phyloP scores from a whole-genome alignment of 2,113 vertebrate species.

The Mungos mungo region DNA sequence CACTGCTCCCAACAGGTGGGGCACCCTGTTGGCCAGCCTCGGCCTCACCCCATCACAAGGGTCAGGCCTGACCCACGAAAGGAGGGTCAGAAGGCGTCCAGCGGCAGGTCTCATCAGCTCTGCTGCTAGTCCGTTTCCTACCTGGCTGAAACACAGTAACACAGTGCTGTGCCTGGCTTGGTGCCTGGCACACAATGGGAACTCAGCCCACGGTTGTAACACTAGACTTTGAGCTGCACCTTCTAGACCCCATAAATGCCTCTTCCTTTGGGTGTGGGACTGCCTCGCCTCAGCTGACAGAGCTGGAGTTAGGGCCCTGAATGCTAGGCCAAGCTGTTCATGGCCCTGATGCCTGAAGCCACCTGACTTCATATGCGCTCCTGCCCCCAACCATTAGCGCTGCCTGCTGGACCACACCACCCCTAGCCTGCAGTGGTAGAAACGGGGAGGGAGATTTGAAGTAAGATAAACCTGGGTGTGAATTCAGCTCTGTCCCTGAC shows the following conservation, averaged over 20 bases:
- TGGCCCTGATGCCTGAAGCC: not conserved
- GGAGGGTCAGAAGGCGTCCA: not conserved
- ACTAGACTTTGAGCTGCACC: not conserved
- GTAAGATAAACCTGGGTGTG: not conserved
- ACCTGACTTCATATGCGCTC: not conserved
- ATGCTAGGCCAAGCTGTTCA: not conserved
- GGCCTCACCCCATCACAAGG: not conserved
- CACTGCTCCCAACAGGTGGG: not conserved
- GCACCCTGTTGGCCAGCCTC: not conserved
- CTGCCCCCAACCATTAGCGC: not conserved
- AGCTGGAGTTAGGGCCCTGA: not conserved
- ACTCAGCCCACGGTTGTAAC: not conserved
- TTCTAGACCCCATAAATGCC: not conserved
- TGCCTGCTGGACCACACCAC: not conserved
- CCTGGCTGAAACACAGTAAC: not conserved
- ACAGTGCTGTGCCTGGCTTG: not conserved
- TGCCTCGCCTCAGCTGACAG: not conserved
- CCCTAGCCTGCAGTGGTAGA: not conserved
- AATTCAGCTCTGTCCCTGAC: not conserved
- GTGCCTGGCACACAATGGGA: not conserved
- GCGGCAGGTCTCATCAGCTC: not conserved
- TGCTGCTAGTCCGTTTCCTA: not conserved
- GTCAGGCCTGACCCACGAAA: not conserved
- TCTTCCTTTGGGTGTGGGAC: not conserved
- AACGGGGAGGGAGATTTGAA: not conserved